Conservation (phyloP, 2,797 vertebrate species). For the Myotis findleyi region DNA sequence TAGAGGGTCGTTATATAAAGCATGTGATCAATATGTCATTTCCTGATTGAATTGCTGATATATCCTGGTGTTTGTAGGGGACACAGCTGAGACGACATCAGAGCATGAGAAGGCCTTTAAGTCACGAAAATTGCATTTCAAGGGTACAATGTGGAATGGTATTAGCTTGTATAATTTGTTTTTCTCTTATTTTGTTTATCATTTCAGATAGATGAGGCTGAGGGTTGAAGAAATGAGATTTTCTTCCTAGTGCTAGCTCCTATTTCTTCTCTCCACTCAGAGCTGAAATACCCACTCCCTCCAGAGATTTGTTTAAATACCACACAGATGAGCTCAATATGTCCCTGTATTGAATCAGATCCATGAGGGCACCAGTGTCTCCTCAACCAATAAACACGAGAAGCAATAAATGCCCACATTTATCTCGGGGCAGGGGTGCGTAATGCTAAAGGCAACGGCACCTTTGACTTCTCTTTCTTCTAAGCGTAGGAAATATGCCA, state of each 20-base stretch:
- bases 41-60: slow-evolving; percentile 54
- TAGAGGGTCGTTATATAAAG: slow-evolving; percentile 45
- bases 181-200: not conserved
- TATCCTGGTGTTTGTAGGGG: not conserved
- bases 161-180: slow-evolving; percentile 17
- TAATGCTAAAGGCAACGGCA: not conserved
- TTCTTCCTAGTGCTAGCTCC: not conserved
- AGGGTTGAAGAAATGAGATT: slow-evolving; percentile 47
- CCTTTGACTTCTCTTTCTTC: not conserved
- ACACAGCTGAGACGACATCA: not conserved
- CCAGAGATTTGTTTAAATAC: slow-evolving; percentile 41
- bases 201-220: slow-evolving; percentile 38
- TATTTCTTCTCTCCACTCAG: not conserved
- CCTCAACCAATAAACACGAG: not conserved
- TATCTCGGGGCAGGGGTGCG: not conserved
- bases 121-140: slow-evolving; percentile 30
- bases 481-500: not conserved
- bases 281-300: not conserved
- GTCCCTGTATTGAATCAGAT: not conserved
- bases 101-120: not conserved
- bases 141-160: not conserved
- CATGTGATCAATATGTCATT: slow-evolving; percentile 51
- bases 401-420: not conserved
- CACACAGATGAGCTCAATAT: not conserved
- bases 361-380: not conserved